These are phyloP conservation scores for Drosophila quadrilineata DNA, from an alignment of 1,140 invertebrate genomes.

Conservation along the genomic window DNA sequence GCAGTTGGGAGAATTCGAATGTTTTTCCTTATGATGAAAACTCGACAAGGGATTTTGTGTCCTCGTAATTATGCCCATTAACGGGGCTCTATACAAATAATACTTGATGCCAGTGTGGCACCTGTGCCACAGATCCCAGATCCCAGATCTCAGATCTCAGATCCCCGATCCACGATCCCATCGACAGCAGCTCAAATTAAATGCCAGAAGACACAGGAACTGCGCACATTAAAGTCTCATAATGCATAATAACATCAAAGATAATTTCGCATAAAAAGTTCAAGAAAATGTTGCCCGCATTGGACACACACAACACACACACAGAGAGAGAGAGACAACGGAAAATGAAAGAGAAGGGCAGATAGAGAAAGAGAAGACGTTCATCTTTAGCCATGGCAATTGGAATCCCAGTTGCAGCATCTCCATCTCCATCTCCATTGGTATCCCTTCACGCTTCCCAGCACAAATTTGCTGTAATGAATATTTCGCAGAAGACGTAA, in stretches of 20 bases:
- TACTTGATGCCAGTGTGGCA: neutral
- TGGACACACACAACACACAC: slow-evolving; percentile 35
- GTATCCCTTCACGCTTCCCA: slow-evolving; percentile 35
- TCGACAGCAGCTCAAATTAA: slow-evolving; percentile 26
- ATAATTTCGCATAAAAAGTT: slow-evolving; percentile 65
- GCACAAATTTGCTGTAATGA: slow-evolving; percentile 70
- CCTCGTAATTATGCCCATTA: slow-evolving; percentile 24
- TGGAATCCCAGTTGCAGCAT: slow-evolving; percentile 16
- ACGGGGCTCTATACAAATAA: slow-evolving; percentile 32
- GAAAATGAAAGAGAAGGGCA: neutral
- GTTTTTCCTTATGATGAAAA: slow-evolving; percentile 30
- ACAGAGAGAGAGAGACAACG: neutral
- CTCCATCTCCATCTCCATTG: neutral
- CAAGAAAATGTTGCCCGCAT: slow-evolving; percentile 38
- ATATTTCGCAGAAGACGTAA: slow-evolving; percentile 73
- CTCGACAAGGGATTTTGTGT: slow-evolving; percentile 5
- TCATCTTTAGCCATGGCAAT: slow-evolving; percentile 29
- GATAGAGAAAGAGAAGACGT: neutral
- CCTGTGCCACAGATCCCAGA: neutral
- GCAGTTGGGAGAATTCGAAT: slow-evolving; percentile 5
- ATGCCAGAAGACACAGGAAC: slow-evolving; percentile 58
- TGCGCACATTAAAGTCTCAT: slow-evolving; percentile 67
- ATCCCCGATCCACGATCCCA: no score
- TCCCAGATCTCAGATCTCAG: no score
- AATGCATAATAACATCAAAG: slow-evolving; percentile 71